Evolutionary conservation across 2,888 invertebrate species (phyloP).

Genomic region (Drosophila atripex): DNA sequence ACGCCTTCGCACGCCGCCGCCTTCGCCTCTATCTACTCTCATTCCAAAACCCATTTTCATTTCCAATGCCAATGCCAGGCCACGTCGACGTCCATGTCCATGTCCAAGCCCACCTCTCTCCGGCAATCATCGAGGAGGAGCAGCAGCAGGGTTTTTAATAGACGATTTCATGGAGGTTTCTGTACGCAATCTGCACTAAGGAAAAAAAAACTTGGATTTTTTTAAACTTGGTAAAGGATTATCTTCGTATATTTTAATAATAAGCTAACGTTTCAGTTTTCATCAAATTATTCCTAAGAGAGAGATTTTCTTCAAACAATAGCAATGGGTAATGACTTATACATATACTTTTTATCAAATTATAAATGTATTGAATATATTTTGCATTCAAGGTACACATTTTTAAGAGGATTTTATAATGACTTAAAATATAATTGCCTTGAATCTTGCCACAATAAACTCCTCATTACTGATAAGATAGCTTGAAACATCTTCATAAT

Average conservation of each 20-base stretch:
- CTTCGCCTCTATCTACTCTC: neutral
- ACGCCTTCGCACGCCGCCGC: neutral
- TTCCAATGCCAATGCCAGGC: constrained; percentile 50
- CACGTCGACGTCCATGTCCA: constrained; percentile 30
- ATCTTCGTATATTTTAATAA: neutral
- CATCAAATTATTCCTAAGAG: neutral
- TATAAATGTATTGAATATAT: no score
- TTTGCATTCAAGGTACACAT: no score
- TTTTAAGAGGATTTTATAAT: no score
- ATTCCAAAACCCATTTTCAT: constrained; percentile 18
- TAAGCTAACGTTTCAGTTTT: neutral
- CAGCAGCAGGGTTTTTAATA: constrained; percentile 62
- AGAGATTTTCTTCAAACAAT: neutral
- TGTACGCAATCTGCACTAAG: constrained; percentile 14
- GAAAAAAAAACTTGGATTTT: neutral
- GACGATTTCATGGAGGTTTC: constrained; percentile 49
- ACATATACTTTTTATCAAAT: no score
- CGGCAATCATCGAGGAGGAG: constrained; percentile 38
- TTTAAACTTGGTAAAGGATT: neutral
- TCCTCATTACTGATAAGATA: neutral
- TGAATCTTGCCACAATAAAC: no score
- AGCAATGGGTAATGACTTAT: no score
- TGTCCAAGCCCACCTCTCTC: constrained; percentile 36
- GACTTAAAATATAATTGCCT: no score
- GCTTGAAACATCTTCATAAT: no score